These are phyloP conservation scores for Pocillopora meandrina DNA, from an alignment of 92 coral and sea anemone genomes.

Conservation along the genomic window DNA sequence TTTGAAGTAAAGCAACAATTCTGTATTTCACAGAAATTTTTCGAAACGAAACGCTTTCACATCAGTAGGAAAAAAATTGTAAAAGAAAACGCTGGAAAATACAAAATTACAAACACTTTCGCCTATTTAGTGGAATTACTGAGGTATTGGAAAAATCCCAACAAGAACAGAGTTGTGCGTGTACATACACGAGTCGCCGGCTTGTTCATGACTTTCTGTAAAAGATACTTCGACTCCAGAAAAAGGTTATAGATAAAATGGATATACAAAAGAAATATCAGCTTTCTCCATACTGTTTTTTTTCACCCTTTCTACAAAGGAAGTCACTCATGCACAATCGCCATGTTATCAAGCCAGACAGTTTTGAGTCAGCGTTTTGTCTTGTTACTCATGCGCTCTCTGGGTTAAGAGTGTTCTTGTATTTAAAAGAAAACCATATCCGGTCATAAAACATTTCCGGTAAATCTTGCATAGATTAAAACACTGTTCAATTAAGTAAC, in stretches of 20 bases:
- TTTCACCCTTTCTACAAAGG: neutral
- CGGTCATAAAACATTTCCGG: conserved; percentile 7
- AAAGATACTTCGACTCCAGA: neutral
- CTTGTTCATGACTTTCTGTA: conserved; percentile 29
- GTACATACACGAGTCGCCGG: conserved; percentile 32
- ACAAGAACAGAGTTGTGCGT: neutral
- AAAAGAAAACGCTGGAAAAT: too few species aligned
- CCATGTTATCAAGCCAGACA: neutral
- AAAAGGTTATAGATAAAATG: neutral
- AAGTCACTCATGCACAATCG: neutral
- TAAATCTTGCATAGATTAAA: too few species aligned
- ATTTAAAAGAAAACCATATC: neutral
- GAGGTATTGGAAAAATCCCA: neutral
- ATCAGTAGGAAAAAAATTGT: too few species aligned
- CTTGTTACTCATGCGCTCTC: conserved; percentile 20
- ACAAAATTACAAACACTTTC: too few species aligned
- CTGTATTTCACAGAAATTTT: too few species aligned
- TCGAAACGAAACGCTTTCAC: too few species aligned
- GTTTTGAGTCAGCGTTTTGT: conserved; percentile 32
- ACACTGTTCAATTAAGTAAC: too few species aligned
- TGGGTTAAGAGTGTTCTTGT: too few species aligned
- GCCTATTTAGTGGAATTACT: too few species aligned
- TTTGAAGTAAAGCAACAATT: too few species aligned
- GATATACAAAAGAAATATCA: neutral
- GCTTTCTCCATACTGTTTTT: neutral